Base-by-base conservation (phyloP, 2,888 invertebrate genomes). In the Drosophila stalkeri region DNA sequence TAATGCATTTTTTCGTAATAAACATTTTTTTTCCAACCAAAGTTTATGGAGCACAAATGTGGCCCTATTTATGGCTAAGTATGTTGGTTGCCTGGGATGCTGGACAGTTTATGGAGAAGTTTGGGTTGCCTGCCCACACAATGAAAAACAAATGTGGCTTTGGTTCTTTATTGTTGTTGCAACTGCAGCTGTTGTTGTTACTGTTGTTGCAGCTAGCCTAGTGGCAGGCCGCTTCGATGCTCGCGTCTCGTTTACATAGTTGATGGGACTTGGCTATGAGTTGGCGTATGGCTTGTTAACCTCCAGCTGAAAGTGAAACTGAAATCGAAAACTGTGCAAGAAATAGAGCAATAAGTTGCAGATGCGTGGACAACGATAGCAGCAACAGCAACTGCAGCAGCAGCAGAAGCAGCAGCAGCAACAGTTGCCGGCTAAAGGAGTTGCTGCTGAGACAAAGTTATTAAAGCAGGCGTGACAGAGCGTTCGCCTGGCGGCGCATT, bases 331-430 rank as follows among this genome's bases (percentile, higher is more conserved):
- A 78, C 77, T 77, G 68, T 57, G 72, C 49, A 81, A 86, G 51
- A 86, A 86, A 86, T 86, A 86, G 86, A 86, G 86, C 86, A 86
- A 86, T 86, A 90, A 89, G 86, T 89, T 86, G 77, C 81, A 86
- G 81, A 90, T 86, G 83, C 86, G 77, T 75, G 77, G 77, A 69
- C 84, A 86, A 72, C 59, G 86, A 89, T 88, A 86, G 57, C 73
- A n/a, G 12, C 55, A 27, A 14, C 67, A 27, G 41, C 47, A 46
- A 63, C 27, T 14, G 52, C 62, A 35, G 18, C 23, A 9, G 49
- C 33, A 7, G 8, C 57, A 37, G 41, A 44, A 11, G 33, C 64
- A 18, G 64, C 46, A 27, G 64, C 27, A 39, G 27, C 54, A 46
- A 37, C 59, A 18, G 43, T 54, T 31, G 52, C 56, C 1, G 5